phyloP scores from a whole-genome alignment of 2,888 invertebrate species.

The Agrotis segetum region DNA sequence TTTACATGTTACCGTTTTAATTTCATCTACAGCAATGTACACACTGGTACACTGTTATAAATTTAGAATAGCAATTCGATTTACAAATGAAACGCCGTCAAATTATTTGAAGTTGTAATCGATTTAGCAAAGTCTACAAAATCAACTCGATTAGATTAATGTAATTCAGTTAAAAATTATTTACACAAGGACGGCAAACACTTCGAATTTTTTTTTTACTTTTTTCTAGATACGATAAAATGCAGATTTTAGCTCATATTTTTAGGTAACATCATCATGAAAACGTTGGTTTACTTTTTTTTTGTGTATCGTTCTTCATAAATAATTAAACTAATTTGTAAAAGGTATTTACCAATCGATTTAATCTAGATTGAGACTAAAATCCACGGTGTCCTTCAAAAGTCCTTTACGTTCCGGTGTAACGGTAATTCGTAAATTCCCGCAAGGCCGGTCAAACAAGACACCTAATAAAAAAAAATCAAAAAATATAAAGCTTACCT shows the following conservation, averaged over 20 bases:
- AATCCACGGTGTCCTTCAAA: too few relatives aligned
- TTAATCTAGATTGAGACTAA: too few relatives aligned
- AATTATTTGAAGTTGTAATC: conserved; percentile 35
- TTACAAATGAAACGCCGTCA: conserved; percentile 10
- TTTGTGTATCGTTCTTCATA: not conserved
- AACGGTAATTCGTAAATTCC: too few relatives aligned
- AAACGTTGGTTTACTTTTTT: too few relatives aligned
- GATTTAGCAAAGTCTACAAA: conserved; percentile 31
- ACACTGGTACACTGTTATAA: too few relatives aligned
- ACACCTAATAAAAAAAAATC: too few relatives aligned
- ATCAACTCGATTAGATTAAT: conserved; percentile 21
- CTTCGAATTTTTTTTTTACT: not conserved
- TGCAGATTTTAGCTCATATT: not conserved
- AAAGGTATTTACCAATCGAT: not conserved
- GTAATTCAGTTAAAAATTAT: conserved; percentile 24
- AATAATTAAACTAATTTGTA: not conserved
- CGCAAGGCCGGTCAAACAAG: too few relatives aligned
- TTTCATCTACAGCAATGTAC: not conserved
- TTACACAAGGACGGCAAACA: conserved; percentile 25
- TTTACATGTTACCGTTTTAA: not conserved
- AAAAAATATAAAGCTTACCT: conserved; percentile 90
- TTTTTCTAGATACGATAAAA: not conserved
- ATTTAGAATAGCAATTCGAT: conserved; percentile 6
- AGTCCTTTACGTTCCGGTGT: too few relatives aligned
- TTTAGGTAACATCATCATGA: too few relatives aligned